Evolutionary conservation across 2,797 vertebrate species (phyloP).

Genomic region (Orientallactaga sibirica): DNA sequence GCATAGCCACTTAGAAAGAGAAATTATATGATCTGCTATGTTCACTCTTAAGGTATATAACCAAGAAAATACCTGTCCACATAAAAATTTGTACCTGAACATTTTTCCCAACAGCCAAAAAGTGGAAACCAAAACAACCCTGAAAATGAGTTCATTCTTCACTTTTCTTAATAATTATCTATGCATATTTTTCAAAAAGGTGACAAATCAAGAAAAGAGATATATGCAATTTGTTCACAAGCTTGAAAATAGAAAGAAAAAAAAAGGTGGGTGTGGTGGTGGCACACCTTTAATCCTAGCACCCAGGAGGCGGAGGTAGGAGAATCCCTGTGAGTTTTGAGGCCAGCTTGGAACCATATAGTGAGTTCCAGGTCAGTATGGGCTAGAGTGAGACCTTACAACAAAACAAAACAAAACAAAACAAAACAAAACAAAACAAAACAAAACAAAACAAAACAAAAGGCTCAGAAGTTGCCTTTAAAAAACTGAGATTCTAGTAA

Average conservation of each 20-base stretch:
- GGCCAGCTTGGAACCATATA: too few species aligned
- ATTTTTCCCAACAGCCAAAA: background rate
- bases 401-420: background rate
- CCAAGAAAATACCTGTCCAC: background rate
- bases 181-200: conserved; percentile 9
- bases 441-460: background rate
- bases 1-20: background rate
- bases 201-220: conserved; percentile 19
- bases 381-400: too few species aligned
- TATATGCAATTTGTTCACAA: conserved; percentile 27
- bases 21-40: background rate
- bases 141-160: conserved; percentile 45
- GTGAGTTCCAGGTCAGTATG: too few species aligned
- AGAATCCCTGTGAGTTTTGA: too few species aligned
- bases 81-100: background rate
- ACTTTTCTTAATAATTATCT: background rate
- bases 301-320: too few species aligned
- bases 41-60: background rate
- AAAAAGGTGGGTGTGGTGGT: too few species aligned
- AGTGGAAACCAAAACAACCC: background rate
- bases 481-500: background rate
- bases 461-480: conserved; percentile 1
- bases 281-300: too few species aligned
- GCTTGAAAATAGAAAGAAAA: background rate
- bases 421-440: background rate